These are phyloP conservation scores for Agriopis aurantiaria DNA, from an alignment of 2,888 invertebrate species.

Conservation along the genomic window DNA sequence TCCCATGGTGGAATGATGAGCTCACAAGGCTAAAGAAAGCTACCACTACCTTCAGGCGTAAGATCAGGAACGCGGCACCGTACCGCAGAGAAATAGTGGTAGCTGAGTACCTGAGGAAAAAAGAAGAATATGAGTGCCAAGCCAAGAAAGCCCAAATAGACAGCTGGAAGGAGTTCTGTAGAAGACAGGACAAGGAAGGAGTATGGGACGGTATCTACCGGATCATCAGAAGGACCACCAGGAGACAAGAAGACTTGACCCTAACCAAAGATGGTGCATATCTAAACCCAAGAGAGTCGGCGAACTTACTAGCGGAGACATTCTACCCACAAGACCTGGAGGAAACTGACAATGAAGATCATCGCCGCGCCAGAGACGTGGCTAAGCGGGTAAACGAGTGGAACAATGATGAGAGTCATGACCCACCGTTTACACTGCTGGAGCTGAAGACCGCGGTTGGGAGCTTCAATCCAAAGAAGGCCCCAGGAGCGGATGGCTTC, in stretches of 20 bases:
- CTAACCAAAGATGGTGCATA: neutral
- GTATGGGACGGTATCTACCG: slow-evolving; percentile 24
- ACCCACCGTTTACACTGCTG: slow-evolving; percentile 36
- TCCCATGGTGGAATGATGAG: neutral
- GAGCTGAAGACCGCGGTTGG: slow-evolving; percentile 14
- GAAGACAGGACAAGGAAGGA: slow-evolving; percentile 33
- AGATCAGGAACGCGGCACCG: neutral
- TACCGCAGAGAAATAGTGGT: neutral
- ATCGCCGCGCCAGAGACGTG: neutral
- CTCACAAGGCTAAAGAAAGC: neutral
- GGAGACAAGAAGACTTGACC: neutral
- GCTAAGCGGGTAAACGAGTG: neutral
- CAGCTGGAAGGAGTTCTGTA: slow-evolving; percentile 29
- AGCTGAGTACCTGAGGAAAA: neutral
- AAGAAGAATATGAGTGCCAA: neutral
- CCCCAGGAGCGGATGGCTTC: slow-evolving; percentile 15
- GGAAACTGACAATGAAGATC: neutral
- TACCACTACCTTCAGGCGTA: neutral
- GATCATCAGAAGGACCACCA: neutral
- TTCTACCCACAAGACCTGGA: neutral
- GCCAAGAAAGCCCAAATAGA: slow-evolving; percentile 28
- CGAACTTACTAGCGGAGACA: neutral
- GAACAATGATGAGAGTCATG: neutral
- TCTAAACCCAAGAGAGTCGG: neutral
- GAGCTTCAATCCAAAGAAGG: neutral